Evolutionary conservation across 2,888 invertebrate genomes (phyloP), one percentile per base, ranked within the genome.

Genomic region (Trichopria drosophilae): DNA sequence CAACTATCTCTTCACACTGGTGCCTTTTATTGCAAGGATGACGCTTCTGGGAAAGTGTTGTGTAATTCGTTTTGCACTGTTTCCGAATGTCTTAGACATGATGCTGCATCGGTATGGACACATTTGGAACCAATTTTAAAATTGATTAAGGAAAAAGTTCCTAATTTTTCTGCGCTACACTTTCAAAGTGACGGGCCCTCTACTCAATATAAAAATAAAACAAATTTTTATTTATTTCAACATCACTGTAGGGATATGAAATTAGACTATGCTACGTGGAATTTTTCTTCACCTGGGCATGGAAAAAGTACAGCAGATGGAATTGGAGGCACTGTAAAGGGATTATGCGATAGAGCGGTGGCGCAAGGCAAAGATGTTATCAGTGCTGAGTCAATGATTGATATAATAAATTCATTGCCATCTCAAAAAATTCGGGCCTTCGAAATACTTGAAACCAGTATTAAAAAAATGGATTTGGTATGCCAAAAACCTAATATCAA

Each of bases 71-170:
- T 41, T 20, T 23, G 35, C 26, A 23, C 46, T 5, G 5, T 48
- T 24, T 48, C 41, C 15, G 35, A 48, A 9, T 40, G 34, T 40
- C 34, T 43, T 6, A 29, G 31, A 9, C 47, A 40, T 24, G 34
- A 47, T n/a, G 47, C 47, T 7, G 40, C 24, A 12, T 40, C 32
- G 15, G 26, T 48, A 24, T 48, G 48, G 48, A 32, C 48, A 26
- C 41, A 48, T 48, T 23, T 48, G 10, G 28, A 48, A 10, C 48
- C 35, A 16, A 18, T 35, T 7, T 19, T 48, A 6, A 24, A 48
- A 6, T 13, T 41, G 32, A 41, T 48, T 1, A 1, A 6, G 16
- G 29, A 20, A 34, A 24, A 18, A 13, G 32, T 37, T n/a, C 26
- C 26, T n/a, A 22, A 47, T 9, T 15, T 32, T 29, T 39, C 29